Evolutionary conservation across 1,140 invertebrate genomes (phyloP), one percentile per base, ranked within the genome.

Genomic region (Aphis gossypii): DNA sequence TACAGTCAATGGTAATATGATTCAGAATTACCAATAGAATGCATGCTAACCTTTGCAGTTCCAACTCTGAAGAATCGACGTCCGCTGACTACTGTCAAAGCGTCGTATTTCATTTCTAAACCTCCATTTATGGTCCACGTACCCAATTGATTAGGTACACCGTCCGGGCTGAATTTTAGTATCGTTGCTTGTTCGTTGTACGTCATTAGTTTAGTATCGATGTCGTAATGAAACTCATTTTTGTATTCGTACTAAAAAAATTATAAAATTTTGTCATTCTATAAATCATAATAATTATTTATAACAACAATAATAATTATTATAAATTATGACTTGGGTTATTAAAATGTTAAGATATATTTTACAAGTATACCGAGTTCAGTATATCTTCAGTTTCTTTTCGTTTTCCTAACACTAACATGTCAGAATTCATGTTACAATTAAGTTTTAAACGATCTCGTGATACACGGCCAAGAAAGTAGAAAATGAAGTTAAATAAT

Each of bases 131-230:
- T 9, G 2, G 82, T 93, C 92, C 92, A 93, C 23, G 82, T 41
- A 51, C 92, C 92, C 14, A 93, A 41, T n/a, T 86, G 92, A 14
- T 86, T 86, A 1, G 38, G 82, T 23, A n/a, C 46, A 5, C 82
- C 82, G 3, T 84, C 30, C 9, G 9, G 4, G 2, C n/a, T n/a
- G 0, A 84, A 2, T 56, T 46, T 86, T n/a, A 56, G 44, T 84
- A 93, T 93, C 30, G 8, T 41, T 25, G 92, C 92, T 25, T 9
- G 76, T 25, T 93, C 92, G 51, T 93, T 83, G n/a, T 86, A 93
- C 35, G 82, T 86, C n/a, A 93, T 35, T 7, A 54, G 30, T 44
- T 25, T 51, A 4, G 20, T 86, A 18, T 54, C 35, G 11, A 56
- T 25, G 35, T 93, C 35, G 48, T 86, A 93, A 54, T 54, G 51